Evolutionary conservation across 1,140 invertebrate genomes (phyloP).

Genomic region (Drosophila asahinai): DNA sequence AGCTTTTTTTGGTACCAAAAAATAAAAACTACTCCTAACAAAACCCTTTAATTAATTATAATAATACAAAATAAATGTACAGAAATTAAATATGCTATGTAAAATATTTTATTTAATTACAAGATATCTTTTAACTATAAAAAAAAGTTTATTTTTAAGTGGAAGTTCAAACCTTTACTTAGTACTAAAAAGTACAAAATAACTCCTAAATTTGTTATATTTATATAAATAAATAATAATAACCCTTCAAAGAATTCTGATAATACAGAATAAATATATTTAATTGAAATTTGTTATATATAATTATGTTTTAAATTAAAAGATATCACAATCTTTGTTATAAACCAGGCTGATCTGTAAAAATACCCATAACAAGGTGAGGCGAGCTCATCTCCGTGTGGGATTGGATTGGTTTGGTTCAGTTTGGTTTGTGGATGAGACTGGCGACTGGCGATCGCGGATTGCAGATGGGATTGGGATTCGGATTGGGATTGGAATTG

Average conservation of each 20-base stretch:
- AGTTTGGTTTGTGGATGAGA: constrained; percentile 13
- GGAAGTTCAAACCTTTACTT: too few species aligned
- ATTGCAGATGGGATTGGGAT: constrained; percentile 26
- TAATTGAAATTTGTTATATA: neutral
- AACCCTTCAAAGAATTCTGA: neutral
- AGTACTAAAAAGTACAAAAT: too few species aligned
- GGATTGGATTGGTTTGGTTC: constrained; percentile 30
- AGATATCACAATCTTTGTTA: neutral
- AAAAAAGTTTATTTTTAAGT: too few species aligned
- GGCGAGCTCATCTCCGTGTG: constrained; percentile 47
- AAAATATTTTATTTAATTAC: too few species aligned
- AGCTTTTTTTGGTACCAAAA: too few species aligned
- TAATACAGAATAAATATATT: neutral
- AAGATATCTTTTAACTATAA: too few species aligned
- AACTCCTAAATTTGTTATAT: too few species aligned
- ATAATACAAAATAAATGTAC: too few species aligned
- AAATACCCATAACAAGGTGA: constrained; percentile 30
- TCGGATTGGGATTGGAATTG: constrained; percentile 23
- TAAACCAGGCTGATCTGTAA: neutral
- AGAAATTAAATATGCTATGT: too few species aligned
- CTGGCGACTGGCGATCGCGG: constrained; percentile 15
- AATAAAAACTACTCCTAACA: too few species aligned
- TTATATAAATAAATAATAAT: neutral
- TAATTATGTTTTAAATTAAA: too few species aligned
- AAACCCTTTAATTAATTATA: too few species aligned